These are phyloP conservation scores for Achlya flavicornis DNA, from an alignment of 2,888 invertebrate species.

Conservation along the genomic window DNA sequence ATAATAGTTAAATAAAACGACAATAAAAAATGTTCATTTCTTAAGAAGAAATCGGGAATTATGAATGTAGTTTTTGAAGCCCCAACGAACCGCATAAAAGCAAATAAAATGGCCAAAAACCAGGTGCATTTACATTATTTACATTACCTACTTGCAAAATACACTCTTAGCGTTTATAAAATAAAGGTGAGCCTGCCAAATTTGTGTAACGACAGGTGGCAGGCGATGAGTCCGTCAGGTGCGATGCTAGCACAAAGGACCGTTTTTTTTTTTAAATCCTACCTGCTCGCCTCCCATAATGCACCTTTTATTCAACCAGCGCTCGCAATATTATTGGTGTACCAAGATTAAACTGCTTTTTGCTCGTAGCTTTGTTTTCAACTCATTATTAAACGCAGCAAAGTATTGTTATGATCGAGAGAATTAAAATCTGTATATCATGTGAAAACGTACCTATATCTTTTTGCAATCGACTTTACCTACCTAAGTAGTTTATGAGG, in stretches of 20 bases:
- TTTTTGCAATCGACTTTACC: background rate
- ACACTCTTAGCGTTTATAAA: background rate
- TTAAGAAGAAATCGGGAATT: no score
- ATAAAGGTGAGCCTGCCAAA: constrained; percentile 14
- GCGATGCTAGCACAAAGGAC: constrained; percentile 36
- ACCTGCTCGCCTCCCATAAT: constrained; percentile 34
- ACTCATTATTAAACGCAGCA: constrained; percentile 5
- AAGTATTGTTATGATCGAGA: constrained; percentile 6
- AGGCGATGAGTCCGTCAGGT: constrained; percentile 48
- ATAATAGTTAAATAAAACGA: no score
- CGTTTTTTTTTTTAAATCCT: constrained; percentile 31
- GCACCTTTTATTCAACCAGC: constrained; percentile 1
- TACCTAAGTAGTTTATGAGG: no score
- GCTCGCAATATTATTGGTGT: background rate
- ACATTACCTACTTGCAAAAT: background rate
- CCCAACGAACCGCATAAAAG: background rate
- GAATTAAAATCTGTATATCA: constrained; percentile 5
- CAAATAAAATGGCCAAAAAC: background rate
- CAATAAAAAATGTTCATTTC: no score
- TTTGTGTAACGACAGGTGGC: constrained; percentile 28
- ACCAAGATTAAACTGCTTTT: background rate
- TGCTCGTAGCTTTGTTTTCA: constrained; percentile 7
- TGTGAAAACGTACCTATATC: background rate
- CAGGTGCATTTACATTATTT: constrained; percentile 6
- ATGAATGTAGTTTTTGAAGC: background rate